Conservation (phyloP, 2,888 invertebrate genomes). For the Pterobdella sp. region DNA sequence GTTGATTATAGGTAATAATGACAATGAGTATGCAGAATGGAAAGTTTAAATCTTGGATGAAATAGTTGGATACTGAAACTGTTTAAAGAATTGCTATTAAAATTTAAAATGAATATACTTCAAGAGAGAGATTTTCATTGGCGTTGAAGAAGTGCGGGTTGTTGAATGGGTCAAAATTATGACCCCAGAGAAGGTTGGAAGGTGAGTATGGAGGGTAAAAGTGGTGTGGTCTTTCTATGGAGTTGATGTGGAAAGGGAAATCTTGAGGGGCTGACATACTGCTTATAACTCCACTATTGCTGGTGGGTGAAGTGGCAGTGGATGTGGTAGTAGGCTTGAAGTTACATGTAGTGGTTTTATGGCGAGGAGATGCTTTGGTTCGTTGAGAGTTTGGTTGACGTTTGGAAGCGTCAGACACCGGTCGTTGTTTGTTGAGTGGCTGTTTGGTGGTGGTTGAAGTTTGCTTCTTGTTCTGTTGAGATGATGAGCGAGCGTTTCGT, state of each 20-base stretch:
- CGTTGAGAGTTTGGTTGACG: background rate
- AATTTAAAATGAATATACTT: too few species aligned
- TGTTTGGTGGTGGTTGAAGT: background rate
- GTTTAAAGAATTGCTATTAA: too few species aligned
- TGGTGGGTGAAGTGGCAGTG: background rate
- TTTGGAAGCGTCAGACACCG: background rate
- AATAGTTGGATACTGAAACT: too few species aligned
- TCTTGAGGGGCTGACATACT: too few species aligned
- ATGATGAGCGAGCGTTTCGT: background rate
- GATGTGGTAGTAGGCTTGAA: background rate
- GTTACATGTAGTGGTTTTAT: slow-evolving; percentile 9
- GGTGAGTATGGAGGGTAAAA: background rate
- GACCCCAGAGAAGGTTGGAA: background rate
- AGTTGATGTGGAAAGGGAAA: too few species aligned
- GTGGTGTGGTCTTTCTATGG: background rate
- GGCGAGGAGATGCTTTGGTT: background rate
- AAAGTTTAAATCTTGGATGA: too few species aligned
- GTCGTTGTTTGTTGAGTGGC: background rate
- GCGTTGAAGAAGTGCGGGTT: background rate
- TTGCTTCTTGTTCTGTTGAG: background rate
- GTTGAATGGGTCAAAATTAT: background rate
- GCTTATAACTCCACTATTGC: too few species aligned
- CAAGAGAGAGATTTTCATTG: too few species aligned
- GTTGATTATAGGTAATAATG: too few species aligned
- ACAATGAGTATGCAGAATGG: too few species aligned